phyloP scores from a whole-genome alignment of 2,113 vertebrate genomes.

The Cisticola juncidis region DNA sequence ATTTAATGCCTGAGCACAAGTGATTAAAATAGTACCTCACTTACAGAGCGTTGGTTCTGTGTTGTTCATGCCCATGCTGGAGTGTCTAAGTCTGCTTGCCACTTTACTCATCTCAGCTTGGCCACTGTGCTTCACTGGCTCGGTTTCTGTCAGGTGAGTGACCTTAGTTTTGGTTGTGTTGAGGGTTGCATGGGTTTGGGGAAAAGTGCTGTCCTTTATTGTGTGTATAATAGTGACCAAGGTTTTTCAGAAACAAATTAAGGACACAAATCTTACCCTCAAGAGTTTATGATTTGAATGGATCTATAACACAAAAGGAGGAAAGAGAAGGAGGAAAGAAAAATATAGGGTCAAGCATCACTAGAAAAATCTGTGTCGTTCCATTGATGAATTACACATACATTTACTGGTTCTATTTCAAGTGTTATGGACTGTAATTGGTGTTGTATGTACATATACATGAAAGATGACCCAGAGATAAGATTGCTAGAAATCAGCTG shows the following conservation, averaged over 20 bases:
- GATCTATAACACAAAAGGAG: conserved; percentile 44
- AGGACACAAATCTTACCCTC: conserved; percentile 26
- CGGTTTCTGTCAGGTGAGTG: background rate
- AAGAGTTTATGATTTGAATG: conserved; percentile 58
- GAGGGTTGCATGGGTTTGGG: background rate
- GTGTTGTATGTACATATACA: conserved; percentile 37
- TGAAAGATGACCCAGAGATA: conserved; percentile 19
- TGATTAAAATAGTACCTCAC: background rate
- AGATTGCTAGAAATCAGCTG: conserved; percentile 15
- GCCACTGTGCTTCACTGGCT: background rate
- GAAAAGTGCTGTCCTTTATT: background rate
- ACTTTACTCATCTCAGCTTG: background rate
- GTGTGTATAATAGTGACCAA: background rate
- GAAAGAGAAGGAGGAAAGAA: conserved; percentile 30
- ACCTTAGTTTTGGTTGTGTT: background rate
- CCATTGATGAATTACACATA: conserved; percentile 31
- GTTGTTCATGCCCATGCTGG: background rate
- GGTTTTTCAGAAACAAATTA: conserved; percentile 36
- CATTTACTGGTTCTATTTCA: conserved; percentile 30
- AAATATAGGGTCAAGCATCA: conserved; percentile 31
- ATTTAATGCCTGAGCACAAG: background rate
- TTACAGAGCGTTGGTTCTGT: background rate
- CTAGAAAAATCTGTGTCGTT: conserved; percentile 32
- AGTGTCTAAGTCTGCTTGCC: background rate
- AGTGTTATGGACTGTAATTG: conserved; percentile 24